Base-by-base conservation (phyloP, 2,113 vertebrate genomes). In the Cyphomyrus plagiostoma region DNA sequence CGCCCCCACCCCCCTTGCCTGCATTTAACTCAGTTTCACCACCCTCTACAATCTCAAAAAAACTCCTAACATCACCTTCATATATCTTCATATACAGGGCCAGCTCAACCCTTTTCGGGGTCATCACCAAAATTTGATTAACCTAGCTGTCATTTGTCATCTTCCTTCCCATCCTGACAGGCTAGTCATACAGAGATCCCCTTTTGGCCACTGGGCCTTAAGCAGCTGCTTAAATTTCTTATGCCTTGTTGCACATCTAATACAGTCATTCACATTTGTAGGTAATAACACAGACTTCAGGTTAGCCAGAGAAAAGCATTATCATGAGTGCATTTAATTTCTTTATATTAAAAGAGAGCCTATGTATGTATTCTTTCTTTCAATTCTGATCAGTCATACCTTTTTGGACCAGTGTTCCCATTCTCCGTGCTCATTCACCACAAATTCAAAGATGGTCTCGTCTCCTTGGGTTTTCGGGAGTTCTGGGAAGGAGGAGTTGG, bases 401-500 rank as follows among this genome's bases (percentile, higher is more conserved):
- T 95, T 96, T 91, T 94, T 93, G 91, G 96, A 95, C 97, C 97
- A 97, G 89, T 96, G 96, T 50, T 97, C 95, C 97, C 97, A 97
- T 45, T 96, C 91, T n/a, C 97, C 97, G 88, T 82, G 93, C 80
- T 93, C 92, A 82, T 90, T 93, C 88, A 97, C 92, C 10, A 91
- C 92, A 92, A 96, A 97, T 90, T 97, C 97, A 93, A 97, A 97
- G 23, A 97, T 95, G n/a, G 95, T 97, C 77, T 96, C 94, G 53
- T 97, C 93, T 7, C 93, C 94, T n/a, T 92, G 92, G 52, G 96
- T 92, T 19, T 30, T 82, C 49, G 97, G 97, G 89, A 97, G 94
- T 88, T 96, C 95, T 89, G 96, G 95, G 56, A 92, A 52, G 15
- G 94, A 93, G 30, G 94, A 86, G 91, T 95, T 93, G 3, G 48